These are phyloP conservation scores for Halyomorpha halys DNA, from an alignment of 1,140 invertebrate genomes.

Conservation along the genomic window DNA sequence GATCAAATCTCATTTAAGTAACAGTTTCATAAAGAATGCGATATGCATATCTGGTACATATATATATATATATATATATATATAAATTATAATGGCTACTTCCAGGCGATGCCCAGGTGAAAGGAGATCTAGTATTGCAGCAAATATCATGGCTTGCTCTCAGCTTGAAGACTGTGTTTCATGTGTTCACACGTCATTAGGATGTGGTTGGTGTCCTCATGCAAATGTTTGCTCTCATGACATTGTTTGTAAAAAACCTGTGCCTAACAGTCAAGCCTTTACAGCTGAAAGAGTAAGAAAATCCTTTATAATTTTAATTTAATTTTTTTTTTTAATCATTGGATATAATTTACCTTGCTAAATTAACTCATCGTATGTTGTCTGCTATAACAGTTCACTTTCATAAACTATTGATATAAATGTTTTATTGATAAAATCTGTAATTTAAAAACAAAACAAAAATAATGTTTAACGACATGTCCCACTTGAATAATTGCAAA, in stretches of 20 bases:
- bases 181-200: constrained; percentile 62
- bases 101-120: constrained; percentile 43
- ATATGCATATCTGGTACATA: no score
- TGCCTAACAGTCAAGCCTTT: constrained; percentile 25
- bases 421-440: no score
- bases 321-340: background rate
- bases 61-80: no score
- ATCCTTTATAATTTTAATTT: background rate
- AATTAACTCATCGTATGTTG: no score
- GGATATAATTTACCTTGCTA: no score
- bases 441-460: no score
- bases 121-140: constrained; percentile 40
- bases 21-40: no score
- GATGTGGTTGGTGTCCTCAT: constrained; percentile 64
- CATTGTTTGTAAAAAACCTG: constrained; percentile 30
- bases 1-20: no score
- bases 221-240: constrained; percentile 30
- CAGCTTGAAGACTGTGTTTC: constrained; percentile 56
- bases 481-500: no score
- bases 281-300: constrained; percentile 29
- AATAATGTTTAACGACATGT: no score
- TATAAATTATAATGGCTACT: background rate
- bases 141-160: constrained; percentile 41
- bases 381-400: no score
- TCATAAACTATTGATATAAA: no score